Base-by-base conservation (phyloP, 2,888 invertebrate genomes). In the Caenorhabditis zanzibari region DNA sequence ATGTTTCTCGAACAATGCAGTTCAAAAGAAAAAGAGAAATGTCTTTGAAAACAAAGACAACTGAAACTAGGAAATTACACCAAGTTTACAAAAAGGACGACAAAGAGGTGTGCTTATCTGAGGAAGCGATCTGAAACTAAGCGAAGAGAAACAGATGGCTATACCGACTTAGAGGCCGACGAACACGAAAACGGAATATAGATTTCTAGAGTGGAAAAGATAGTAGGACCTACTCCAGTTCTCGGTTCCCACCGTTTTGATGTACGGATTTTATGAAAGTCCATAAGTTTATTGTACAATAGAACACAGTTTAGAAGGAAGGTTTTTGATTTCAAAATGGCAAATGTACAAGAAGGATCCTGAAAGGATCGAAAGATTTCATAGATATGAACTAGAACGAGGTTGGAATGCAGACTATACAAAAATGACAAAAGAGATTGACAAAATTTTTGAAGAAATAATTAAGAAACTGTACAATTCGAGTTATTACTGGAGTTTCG, bases 21-120 rank as follows among this genome's bases (percentile, higher is more conserved):
- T 10, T 26, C 32, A 19, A 4, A 2, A 19, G 2, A 19, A 54
- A 44, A 24, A 41, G 7, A 47, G 16, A n/a, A 16, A 28, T 64
- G 22, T 22, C 38, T 26, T 59, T 1, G 54, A 47, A 76, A 76
- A 75, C 75, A 75, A 76, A 61, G 56, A 22, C 28, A 63, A 41
- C 22, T 19, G 52, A 69, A 69, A 72, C 47, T 58, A 32, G 52
- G n/a, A 49, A 38, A 28, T 59, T 69, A 79, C 79, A 56, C 61
- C 32, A 22, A 49, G 32, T 54, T 79, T 71, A 79, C 79, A 71
- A 64, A 16, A 14, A 10, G 24, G 32, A 54, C 10, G 71, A 79
- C 79, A 71, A 79, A 47, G 59, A 72, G 63, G 63, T n/a, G 47
- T 26, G 77, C 64, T 79, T 79, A 79, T 79, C 79, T 71, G 10